A percentile compares a stretch with the other conserved stretches of the same genome.
These are phyloP conservation scores for Pocota personata DNA, from an alignment of 2,888 invertebrate species.

Conservation along the genomic window DNA sequence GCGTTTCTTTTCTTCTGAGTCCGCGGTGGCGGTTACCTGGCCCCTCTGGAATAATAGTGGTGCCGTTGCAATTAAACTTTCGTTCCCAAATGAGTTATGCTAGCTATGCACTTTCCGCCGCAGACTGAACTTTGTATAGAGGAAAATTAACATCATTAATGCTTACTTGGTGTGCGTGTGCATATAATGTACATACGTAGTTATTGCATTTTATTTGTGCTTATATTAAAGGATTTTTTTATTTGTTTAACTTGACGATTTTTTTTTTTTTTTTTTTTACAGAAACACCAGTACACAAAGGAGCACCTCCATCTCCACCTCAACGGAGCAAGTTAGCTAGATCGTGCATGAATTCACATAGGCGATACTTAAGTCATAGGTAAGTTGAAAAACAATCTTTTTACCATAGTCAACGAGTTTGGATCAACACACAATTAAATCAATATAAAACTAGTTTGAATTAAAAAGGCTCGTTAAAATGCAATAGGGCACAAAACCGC, in stretches of 20 bases:
- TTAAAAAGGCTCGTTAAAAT: slow-evolving; percentile 21
- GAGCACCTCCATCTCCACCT: slow-evolving; percentile 89
- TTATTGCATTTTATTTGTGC: background rate
- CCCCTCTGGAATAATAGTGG: background rate
- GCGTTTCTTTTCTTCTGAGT: background rate
- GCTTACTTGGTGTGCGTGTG: background rate
- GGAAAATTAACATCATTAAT: slow-evolving; percentile 44
- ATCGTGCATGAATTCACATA: slow-evolving; percentile 96
- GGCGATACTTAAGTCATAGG: slow-evolving; percentile 93
- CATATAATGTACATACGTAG: background rate
- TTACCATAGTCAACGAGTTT: background rate
- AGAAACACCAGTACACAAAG: slow-evolving; percentile 98
- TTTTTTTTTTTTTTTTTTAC: slow-evolving; percentile 82
- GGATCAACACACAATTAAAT: slow-evolving; percentile 31
- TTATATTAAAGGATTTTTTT: background rate
- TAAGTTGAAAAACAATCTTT: slow-evolving; percentile 80
- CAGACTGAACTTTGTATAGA: slow-evolving; percentile 42
- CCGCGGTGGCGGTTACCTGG: background rate
- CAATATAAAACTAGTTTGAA: slow-evolving; percentile 48
- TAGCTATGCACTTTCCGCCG: slow-evolving; percentile 37
- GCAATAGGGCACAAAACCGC: slow-evolving; percentile 35
- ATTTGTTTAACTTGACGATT: background rate
- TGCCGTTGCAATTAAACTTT: slow-evolving; percentile 54
- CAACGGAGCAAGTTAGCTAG: slow-evolving; percentile 87
- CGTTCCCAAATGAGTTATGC: slow-evolving; percentile 24